These are phyloP conservation scores for Macroteleia sp. DNA, from an alignment of 2,888 invertebrate genomes.

Conservation along the genomic window DNA sequence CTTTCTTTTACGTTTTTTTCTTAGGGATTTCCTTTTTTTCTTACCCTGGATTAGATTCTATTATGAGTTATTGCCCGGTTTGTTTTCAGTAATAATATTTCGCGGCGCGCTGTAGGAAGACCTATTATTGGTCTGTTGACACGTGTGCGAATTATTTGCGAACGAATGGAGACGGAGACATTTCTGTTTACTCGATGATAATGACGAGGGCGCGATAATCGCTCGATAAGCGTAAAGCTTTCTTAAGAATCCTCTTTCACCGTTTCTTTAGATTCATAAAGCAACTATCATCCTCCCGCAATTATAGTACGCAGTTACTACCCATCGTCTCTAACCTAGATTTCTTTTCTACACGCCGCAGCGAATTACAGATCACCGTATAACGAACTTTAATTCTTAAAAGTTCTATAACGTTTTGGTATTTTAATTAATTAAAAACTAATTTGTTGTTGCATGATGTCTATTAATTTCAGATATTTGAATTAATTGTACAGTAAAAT, in stretches of 20 bases:
- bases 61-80: conserved; percentile 39
- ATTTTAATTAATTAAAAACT: conserved; percentile 34
- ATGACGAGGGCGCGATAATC: conserved; percentile 9
- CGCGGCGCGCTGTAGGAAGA: not conserved
- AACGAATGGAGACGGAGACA: not conserved
- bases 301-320: conserved; percentile 36
- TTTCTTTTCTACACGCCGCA: conserved; percentile 34
- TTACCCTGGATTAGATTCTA: conserved; percentile 35
- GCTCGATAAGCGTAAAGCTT: not conserved
- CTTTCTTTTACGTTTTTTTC: too few species aligned
- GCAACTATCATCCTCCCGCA: conserved; percentile 46
- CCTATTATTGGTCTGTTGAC: conserved; percentile 1
- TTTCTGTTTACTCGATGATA: not conserved
- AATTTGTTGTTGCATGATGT: not conserved
- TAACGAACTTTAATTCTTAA: not conserved
- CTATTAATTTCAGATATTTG: not conserved
- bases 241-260: conserved; percentile 21
- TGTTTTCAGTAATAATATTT: conserved; percentile 39
- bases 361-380: conserved; percentile 6
- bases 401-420: conserved; percentile 10
- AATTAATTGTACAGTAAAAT: too few species aligned
- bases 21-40: conserved; percentile 17
- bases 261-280: conserved; percentile 35
- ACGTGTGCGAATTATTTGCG: conserved; percentile 2
- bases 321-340: conserved; percentile 40